phyloP scores from a whole-genome alignment of 2,113 vertebrate species.

The Gymnogyps californianus region DNA sequence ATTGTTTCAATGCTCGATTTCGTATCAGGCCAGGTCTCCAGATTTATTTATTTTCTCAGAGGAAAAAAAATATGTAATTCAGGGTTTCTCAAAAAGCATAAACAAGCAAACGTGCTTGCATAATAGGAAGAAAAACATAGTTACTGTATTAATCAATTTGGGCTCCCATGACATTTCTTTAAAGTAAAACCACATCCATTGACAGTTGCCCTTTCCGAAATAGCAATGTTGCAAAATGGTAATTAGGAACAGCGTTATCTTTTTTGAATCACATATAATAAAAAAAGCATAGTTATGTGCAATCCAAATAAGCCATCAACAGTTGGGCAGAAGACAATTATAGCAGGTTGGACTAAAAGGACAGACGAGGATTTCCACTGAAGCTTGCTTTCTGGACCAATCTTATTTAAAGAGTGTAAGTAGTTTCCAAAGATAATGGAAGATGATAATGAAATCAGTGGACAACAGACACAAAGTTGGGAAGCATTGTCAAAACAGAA shows the following conservation, averaged over 20 bases:
- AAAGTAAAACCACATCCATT: not conserved
- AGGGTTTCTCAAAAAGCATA: not conserved
- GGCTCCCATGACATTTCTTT: not conserved
- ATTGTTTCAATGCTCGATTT: not conserved
- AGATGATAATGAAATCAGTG: not conserved
- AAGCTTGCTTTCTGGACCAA: not conserved
- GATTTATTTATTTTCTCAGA: not conserved
- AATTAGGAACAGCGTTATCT: not conserved
- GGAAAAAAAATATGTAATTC: not conserved
- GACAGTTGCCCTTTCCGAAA: not conserved
- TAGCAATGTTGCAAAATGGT: not conserved
- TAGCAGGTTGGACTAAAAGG: not conserved
- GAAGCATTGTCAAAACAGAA: not conserved
- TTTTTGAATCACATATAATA: not conserved
- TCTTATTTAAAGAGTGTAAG: not conserved
- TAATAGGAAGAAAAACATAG: not conserved
- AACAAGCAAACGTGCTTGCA: not conserved
- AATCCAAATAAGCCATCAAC: not conserved
- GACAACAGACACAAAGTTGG: not conserved
- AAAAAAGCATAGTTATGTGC: not conserved
- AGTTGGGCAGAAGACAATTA: not conserved
- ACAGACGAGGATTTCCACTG: not conserved
- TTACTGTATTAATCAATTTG: not conserved
- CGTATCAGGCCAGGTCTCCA: not conserved
- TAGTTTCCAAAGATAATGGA: not conserved